A percentile compares a stretch with the other conserved stretches of the same genome.
These are phyloP conservation scores for Columba janthina DNA, from an alignment of 2,113 vertebrate species.

Conservation along the genomic window DNA sequence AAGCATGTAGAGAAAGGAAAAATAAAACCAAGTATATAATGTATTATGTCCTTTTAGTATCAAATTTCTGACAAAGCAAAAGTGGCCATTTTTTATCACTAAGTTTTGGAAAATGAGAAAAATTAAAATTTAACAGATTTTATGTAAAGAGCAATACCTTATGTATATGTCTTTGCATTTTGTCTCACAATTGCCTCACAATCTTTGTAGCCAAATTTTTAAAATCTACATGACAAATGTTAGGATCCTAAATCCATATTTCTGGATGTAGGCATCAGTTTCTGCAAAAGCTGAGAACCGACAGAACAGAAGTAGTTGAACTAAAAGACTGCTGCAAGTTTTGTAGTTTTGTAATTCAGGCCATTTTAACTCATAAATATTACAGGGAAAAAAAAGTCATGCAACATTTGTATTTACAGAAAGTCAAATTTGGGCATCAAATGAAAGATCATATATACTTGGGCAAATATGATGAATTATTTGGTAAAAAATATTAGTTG, in stretches of 20 bases:
- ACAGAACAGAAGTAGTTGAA: background rate
- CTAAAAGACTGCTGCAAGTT: background rate
- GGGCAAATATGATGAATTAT: background rate
- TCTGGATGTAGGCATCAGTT: background rate
- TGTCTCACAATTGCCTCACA: background rate
- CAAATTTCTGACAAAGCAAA: background rate
- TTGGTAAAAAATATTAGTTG: background rate
- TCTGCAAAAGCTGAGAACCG: background rate
- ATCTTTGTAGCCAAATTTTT: background rate
- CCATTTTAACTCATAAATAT: background rate
- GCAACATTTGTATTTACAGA: background rate
- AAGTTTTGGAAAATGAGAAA: background rate
- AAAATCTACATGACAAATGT: background rate
- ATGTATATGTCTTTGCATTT: background rate
- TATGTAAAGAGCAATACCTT: background rate
- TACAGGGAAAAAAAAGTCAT: background rate
- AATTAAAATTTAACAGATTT: background rate
- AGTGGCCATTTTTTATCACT: background rate
- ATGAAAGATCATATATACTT: background rate
- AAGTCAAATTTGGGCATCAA: background rate
- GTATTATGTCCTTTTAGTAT: background rate
- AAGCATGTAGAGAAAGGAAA: background rate
- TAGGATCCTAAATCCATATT: background rate
- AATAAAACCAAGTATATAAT: background rate
- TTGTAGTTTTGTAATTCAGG: background rate